These are phyloP conservation scores for Prionailurus viverrinus DNA, from an alignment of 2,113 vertebrate species.

Conservation along the genomic window DNA sequence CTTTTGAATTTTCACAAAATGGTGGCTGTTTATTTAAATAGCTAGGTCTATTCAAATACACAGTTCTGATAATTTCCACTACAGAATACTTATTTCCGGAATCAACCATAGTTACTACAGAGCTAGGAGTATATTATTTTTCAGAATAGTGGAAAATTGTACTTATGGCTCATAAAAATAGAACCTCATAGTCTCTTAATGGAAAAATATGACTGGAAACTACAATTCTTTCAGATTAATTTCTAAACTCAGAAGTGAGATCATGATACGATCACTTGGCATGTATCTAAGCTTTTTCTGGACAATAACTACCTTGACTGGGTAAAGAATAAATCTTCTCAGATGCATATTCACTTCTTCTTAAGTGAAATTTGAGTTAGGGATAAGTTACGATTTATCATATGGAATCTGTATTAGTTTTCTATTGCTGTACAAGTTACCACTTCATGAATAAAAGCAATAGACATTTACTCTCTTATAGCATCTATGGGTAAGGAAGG, in stretches of 20 bases:
- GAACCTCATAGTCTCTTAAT: slow-evolving; percentile 8
- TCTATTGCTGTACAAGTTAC: slow-evolving; percentile 11
- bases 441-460: neutral
- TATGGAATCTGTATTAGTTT: slow-evolving; percentile 8
- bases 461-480: neutral
- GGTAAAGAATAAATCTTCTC: neutral
- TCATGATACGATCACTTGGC: slow-evolving; percentile 48
- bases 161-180: slow-evolving; percentile 8
- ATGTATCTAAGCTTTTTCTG: slow-evolving; percentile 52
- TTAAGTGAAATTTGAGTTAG: slow-evolving; percentile 18
- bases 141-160: slow-evolving; percentile 40
- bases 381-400: neutral
- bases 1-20: neutral
- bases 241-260: slow-evolving; percentile 62
- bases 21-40: neutral
- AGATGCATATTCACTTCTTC: slow-evolving; percentile 29
- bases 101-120: neutral
- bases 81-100: neutral
- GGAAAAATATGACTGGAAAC: slow-evolving; percentile 30
- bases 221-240: slow-evolving; percentile 52
- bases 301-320: neutral
- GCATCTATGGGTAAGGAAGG: neutral
- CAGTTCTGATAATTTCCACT: slow-evolving; percentile 10
- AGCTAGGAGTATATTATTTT: slow-evolving; percentile 28
- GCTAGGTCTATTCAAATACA: neutral